Conservation (phyloP, 2,888 invertebrate species). For the Leucophora obtusa region DNA sequence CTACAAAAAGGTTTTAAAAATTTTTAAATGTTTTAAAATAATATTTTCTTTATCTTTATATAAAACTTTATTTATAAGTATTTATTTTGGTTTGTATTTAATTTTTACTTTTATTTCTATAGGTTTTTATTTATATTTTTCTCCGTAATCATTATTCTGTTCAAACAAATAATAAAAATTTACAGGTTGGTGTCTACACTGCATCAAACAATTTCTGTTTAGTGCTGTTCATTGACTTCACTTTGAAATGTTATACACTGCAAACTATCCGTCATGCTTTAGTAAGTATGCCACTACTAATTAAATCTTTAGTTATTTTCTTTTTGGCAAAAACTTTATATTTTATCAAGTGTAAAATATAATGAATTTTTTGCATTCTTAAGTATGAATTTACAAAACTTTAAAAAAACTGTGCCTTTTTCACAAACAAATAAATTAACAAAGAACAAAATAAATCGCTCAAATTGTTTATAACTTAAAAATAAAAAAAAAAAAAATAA, state of each 20-base stretch:
- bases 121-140: neutral
- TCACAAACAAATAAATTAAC: constrained; percentile 10
- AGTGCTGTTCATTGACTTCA: constrained; percentile 55
- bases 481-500: too few species aligned
- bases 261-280: constrained; percentile 55
- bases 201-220: constrained; percentile 42
- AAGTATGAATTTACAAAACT: constrained; percentile 40
- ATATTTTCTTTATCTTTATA: too few species aligned
- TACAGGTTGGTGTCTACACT: constrained; percentile 48
- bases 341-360: constrained; percentile 59
- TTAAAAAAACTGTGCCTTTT: constrained; percentile 54
- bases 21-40: too few species aligned
- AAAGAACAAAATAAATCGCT: constrained; percentile 1
- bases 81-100: neutral
- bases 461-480: constrained; percentile 16
- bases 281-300: constrained; percentile 50
- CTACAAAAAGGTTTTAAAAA: too few species aligned
- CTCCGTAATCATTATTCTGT: neutral
- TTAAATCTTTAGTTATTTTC: constrained; percentile 46
- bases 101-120: neutral
- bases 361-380: constrained; percentile 20
- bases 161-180: constrained; percentile 14
- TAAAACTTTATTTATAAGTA: neutral
- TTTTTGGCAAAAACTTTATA: constrained; percentile 49
- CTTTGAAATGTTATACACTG: constrained; percentile 50